Percentiles rank a stretch among this genome's conserved stretches.
Conservation (phyloP, 2,113 vertebrate genomes). For the Pachyramphus minor region DNA sequence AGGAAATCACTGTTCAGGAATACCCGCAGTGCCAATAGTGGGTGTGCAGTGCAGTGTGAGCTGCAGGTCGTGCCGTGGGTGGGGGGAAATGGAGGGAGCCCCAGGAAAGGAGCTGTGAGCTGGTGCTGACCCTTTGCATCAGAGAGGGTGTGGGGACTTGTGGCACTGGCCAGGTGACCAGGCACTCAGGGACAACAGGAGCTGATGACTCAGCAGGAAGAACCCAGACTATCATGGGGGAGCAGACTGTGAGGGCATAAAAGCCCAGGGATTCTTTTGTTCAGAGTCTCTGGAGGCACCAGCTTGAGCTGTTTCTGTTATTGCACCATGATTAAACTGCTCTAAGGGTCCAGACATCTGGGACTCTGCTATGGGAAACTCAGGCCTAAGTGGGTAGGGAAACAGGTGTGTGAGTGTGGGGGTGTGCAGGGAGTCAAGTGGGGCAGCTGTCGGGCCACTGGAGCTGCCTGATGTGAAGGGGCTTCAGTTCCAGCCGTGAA, state of each 20-base stretch:
- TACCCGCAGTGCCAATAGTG: background rate
- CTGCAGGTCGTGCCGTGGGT: background rate
- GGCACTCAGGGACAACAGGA: background rate
- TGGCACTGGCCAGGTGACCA: background rate
- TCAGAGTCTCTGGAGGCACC: background rate
- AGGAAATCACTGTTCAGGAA: background rate
- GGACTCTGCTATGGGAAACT: rapidly evolving
- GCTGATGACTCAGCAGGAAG: background rate
- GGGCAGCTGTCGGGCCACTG: rapidly evolving
- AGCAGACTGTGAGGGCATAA: background rate
- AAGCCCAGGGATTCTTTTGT: background rate
- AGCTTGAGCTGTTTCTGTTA: background rate
- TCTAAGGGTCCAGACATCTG: background rate
- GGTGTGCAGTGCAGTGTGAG: background rate
- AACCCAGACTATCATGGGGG: background rate
- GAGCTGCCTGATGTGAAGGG: rapidly evolving
- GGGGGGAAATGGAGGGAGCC: background rate
- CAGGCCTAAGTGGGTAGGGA: background rate
- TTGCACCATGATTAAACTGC: background rate
- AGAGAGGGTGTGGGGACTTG: background rate
- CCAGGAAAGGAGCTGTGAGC: background rate
- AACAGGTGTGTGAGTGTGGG: background rate
- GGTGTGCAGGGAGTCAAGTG: background rate
- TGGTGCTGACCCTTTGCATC: background rate
- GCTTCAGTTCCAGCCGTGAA: background rate